phyloP scores from a whole-genome alignment of 2,888 invertebrate genomes.

The Periphyllus acericola region DNA sequence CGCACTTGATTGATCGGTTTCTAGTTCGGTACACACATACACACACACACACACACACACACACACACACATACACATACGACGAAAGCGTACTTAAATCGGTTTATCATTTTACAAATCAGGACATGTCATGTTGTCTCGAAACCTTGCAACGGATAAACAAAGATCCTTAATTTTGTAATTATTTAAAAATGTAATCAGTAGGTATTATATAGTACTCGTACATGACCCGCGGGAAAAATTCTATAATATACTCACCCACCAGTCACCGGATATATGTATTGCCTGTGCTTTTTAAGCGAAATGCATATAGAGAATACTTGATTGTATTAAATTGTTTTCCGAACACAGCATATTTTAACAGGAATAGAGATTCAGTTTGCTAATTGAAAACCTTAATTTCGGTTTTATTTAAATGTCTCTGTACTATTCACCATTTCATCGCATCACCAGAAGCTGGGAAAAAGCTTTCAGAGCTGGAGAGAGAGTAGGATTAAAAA shows the following conservation, averaged over 20 bases:
- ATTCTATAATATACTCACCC: neutral
- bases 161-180: neutral
- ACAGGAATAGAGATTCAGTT: neutral
- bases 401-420: neutral
- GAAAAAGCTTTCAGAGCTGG: neutral
- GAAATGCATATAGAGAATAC: constrained; percentile 9
- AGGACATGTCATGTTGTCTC: too few relatives aligned
- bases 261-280: neutral
- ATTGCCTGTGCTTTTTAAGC: neutral
- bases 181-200: constrained; percentile 16
- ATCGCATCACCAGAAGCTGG: neutral
- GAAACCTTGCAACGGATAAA: neutral
- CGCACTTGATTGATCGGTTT: neutral
- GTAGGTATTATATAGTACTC: neutral
- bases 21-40: neutral
- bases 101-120: constrained; percentile 15
- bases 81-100: neutral
- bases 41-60: too few relatives aligned
- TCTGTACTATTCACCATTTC: neutral
- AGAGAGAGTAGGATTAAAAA: neutral
- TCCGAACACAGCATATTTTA: neutral
- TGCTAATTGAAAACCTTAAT: constrained; percentile 21
- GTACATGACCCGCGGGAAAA: neutral
- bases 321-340: constrained; percentile 39
- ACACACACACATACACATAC: too few relatives aligned